Evolutionary conservation across 2,113 vertebrate genomes (phyloP), one percentile per base, ranked within the genome.

Genomic region (Neogobius melanostomus): DNA sequence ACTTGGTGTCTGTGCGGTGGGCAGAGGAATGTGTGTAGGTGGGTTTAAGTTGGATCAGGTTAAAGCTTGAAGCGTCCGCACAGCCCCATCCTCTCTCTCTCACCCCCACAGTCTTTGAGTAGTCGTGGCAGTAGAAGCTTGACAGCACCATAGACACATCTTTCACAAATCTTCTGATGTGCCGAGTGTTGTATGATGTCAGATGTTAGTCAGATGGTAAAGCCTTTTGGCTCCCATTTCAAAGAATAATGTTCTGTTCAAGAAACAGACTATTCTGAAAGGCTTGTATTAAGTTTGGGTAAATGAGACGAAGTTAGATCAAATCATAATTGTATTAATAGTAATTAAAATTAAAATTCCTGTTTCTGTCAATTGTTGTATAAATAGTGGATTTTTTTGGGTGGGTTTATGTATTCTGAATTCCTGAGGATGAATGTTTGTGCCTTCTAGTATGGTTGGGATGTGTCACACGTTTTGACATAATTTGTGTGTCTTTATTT

Each of bases 31-130:
- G 87, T 90, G 88, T 84, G 87, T 90, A 81, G 85, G 80, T 86
- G 84, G 71, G 77, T 87, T 91, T 87, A 77, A 85, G 15, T 72
- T 83, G 90, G 84, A 90, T 93, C 91, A 50, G 76, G 84, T 94
- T 93, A 86, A 71, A 61, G 64, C 61, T 71, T 46, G 56, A 57
- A 84, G 79, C 84, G 68, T 82, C 85, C 77, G 83, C 84, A 72
- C 66, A 49, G 5, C 28, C 75, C 90, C 82, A 84, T 86, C 84
- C 69, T 76, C 78, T 70, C 78, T 70, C 77, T 70, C 61, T 80
- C 76, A 2, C 75, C 77, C 67, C 69, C 64, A n/a, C 21, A 44
- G 79, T 72, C 83, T 91, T 92, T 92, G 91, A 88, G 74, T 75
- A 74, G 72, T 68, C 28, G 61, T 73, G 12, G 49, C 6, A 74